These are phyloP conservation scores for Parazoanthus darwini DNA, from an alignment of 92 coral and sea anemone species.

Conservation along the genomic window DNA sequence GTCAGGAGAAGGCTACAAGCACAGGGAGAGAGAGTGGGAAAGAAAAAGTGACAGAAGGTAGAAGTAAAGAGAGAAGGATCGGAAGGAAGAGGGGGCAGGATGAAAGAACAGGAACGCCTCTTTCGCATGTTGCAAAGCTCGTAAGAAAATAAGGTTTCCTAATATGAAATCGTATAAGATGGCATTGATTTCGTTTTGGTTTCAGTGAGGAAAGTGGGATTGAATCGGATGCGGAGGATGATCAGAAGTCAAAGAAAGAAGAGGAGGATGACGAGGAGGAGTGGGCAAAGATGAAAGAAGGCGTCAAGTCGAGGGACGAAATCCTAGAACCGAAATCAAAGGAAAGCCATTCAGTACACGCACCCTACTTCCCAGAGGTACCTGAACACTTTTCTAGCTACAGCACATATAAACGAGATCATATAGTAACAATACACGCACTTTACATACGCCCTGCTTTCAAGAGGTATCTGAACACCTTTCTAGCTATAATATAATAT, in stretches of 20 bases:
- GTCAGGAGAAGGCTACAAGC: too few species aligned
- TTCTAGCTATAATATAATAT: not conserved
- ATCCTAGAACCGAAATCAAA: constrained; percentile 86
- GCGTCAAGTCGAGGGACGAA: constrained; percentile 74
- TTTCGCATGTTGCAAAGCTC: too few species aligned
- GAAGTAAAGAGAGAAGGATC: too few species aligned
- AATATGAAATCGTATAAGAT: not conserved
- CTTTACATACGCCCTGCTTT: constrained; percentile 83
- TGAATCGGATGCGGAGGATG: constrained; percentile 48
- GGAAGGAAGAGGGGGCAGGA: too few species aligned
- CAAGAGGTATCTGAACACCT: constrained; percentile 65
- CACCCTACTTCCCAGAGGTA: constrained; percentile 93
- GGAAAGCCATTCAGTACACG: constrained; percentile 89
- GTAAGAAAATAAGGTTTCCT: not conserved
- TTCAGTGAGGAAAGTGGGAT: constrained; percentile 57
- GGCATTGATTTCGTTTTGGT: not conserved
- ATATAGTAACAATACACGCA: too few species aligned
- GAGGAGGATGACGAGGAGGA: constrained; percentile 92
- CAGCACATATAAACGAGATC: too few species aligned
- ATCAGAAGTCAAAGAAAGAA: constrained; percentile 33
- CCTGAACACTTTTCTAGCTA: not conserved
- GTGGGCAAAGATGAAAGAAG: constrained; percentile 92
- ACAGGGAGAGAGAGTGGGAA: not conserved
- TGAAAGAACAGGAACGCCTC: not conserved
- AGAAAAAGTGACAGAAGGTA: too few species aligned